These are phyloP conservation scores for Drosophila pachea DNA, from an alignment of 1,140 invertebrate genomes.

Conservation along the genomic window DNA sequence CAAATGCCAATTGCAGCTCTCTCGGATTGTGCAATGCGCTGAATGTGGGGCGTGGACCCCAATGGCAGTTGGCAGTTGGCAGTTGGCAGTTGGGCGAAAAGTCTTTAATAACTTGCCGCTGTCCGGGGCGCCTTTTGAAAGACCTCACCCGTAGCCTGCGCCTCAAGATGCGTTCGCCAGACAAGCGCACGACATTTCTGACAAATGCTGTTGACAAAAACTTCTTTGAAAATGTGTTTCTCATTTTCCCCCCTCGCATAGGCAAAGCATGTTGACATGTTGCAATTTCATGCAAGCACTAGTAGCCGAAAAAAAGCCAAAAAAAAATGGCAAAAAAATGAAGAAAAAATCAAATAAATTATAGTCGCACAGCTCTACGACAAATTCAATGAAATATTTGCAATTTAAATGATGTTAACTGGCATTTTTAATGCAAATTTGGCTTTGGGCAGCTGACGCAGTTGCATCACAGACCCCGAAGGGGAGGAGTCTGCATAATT, in stretches of 20 bases:
- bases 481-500: conserved; percentile 26
- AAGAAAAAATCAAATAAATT: conserved; percentile 54
- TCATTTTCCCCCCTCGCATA: conserved; percentile 28
- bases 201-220: conserved; percentile 71
- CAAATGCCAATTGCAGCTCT: conserved; percentile 47
- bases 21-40: conserved; percentile 38
- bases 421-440: conserved; percentile 61
- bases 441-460: conserved; percentile 52
- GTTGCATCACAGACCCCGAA: conserved; percentile 53
- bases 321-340: conserved; percentile 31
- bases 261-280: conserved; percentile 62
- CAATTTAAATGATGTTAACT: conserved; percentile 73
- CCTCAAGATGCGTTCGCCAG: conserved; percentile 53
- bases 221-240: conserved; percentile 28
- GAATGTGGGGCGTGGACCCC: conserved; percentile 34
- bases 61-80: background rate
- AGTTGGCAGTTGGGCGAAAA: background rate
- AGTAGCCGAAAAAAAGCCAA: conserved; percentile 25
- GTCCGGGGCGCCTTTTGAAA: conserved; percentile 27
- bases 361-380: conserved; percentile 65
- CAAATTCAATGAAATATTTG: conserved; percentile 74
- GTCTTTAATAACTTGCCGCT: conserved; percentile 24
- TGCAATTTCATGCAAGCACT: conserved; percentile 65
- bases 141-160: conserved; percentile 52
- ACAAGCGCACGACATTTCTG: conserved; percentile 74